Base-by-base conservation (phyloP, 2,797 vertebrate species). In the Harpagifer antarcticus region DNA sequence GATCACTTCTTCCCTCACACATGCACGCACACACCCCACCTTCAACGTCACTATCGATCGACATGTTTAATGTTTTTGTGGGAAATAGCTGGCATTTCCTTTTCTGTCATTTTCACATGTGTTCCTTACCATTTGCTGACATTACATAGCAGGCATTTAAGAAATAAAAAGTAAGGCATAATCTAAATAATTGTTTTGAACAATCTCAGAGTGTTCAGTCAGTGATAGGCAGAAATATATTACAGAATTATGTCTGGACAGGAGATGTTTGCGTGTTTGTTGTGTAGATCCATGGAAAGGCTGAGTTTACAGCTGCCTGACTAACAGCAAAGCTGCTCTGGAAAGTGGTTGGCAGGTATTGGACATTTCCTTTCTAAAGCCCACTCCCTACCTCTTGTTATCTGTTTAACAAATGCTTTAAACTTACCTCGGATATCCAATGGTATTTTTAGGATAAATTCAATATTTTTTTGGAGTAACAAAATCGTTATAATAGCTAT, bases 1-100 rank as follows among this genome's bases (percentile, higher is more conserved):
- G 94, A 95, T 95, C 94, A 94, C 92, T 93, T 93, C 92, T 93
- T 93, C 90, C 90, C 93, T 93, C 92, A 91, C 93, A 93, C 92
- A 93, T 93, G 90, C 93, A 93, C 88, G 75, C 94, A 94, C 91
- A 91, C 94, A 94, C 86, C 89, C 91, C 88, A 91, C 91, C 90
- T 92, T 94, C 84, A 85, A 91, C 92, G 67, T 94, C 94, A 93
- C 89, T 88, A 94, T 95, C 79, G 94, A 95, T 94, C 49, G 82
- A 82, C 86, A 91, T 88, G 92, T 92, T 94, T 93, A 88, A 93
- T 93, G 91, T 93, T 92, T 92, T 89, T 90, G 87, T 81, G 80
- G 84, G 87, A 83, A 92, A 89, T 83, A 85, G 90, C 78, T 89
- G 82, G 81, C 90, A 85, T 93, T 92, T 93, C 80, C 87, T 90